Evolutionary conservation across 2,113 vertebrate species (phyloP), one percentile per base, ranked within the genome.

Genomic region (Merops nubicus): DNA sequence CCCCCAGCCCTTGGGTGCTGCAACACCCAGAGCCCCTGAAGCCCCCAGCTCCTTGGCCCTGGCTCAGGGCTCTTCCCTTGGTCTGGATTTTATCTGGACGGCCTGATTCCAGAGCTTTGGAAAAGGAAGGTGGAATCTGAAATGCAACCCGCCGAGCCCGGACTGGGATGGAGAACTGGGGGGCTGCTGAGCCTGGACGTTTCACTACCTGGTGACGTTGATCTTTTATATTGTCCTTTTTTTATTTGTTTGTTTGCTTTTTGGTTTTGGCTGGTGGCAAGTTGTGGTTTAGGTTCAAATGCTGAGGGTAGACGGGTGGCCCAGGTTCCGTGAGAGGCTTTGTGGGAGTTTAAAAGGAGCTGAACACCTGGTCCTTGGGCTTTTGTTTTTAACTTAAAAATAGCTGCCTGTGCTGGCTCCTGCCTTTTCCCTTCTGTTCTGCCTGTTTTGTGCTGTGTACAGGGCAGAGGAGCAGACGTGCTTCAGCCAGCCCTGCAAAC

Each of bases 111-210:
- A 15, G 73, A 56, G n/a, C 26, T 29, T 75, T 34, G 59, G 83
- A 62, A 45, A 34, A 31, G 43, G 86, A 67, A 69, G 45, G 14
- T 15, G 64, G 74, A 65, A 90, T 36, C 51, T 15, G n/a, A 73
- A 73, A 40, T 0, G 1, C 56, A 43, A 21, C 31, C 40, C 0
- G 0, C 68, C 0, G 1, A 80, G 45, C 65, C 64, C 6, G 2
- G 29, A 3, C 22, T 16, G 62, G 90, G 54, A 23, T 5, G 3
- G 78, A 53, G 54, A 86, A 8, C 48, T 4, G 25, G 54, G 45
- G 45, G n/a, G 15, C 15, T 83, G 74, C 64, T 69, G 60, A 14
- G 79, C 18, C 54, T 64, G 68, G 22, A 14, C 47, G 1, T 67
- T 67, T 67, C 94, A 57, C 3, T 53, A 77, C 79, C 75, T 40